phyloP scores from a whole-genome alignment of 2,113 vertebrate species.

The Synodontis membranacea region DNA sequence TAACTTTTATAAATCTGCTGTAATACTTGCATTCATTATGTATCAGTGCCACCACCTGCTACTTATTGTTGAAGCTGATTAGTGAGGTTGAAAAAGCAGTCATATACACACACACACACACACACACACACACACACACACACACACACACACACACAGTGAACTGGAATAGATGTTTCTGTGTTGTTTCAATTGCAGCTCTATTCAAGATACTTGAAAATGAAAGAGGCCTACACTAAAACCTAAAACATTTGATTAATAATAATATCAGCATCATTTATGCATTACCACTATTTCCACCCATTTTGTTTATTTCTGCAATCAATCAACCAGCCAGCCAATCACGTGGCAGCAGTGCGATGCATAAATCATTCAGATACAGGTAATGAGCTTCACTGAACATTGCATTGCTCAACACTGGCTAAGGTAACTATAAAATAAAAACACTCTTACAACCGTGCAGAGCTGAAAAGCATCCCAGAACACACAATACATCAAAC shows the following conservation, averaged over 20 bases:
- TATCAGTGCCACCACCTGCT: slow-evolving; percentile 16
- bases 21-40: background rate
- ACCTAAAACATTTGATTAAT: background rate
- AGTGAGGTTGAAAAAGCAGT: slow-evolving; percentile 21
- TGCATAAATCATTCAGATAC: background rate
- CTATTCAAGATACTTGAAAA: background rate
- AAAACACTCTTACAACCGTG: background rate
- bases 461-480: background rate
- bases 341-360: background rate
- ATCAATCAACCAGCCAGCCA: background rate
- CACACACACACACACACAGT: no score
- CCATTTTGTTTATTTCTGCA: background rate
- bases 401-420: background rate
- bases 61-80: slow-evolving; percentile 34
- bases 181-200: background rate
- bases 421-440: background rate
- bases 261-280: background rate
- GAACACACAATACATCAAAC: background rate
- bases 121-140: no score
- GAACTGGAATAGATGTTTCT: background rate
- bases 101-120: no score
- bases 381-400: background rate
- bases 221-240: background rate
- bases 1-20: background rate
- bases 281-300: background rate